phyloP scores from a whole-genome alignment of 2,113 vertebrate species.

The Semnornis frantzii region DNA sequence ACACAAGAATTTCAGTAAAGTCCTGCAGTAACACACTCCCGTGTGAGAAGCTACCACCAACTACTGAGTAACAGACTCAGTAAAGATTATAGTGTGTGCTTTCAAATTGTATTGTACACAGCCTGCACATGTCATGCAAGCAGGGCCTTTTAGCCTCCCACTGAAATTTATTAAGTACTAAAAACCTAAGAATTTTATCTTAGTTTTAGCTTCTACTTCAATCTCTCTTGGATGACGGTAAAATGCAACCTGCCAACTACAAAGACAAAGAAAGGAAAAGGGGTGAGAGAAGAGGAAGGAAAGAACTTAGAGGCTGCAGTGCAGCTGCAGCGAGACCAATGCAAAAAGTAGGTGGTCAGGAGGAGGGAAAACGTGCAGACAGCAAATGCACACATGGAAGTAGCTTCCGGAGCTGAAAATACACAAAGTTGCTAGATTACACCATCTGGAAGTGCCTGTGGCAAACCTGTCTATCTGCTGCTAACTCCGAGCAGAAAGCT shows the following conservation, averaged over 20 bases:
- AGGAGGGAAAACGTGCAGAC: neutral
- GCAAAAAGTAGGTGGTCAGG: neutral
- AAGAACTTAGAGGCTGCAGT: neutral
- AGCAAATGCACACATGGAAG: neutral
- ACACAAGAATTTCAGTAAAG: neutral
- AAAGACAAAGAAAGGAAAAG: conserved; percentile 63
- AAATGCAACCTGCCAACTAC: neutral
- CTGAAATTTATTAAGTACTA: neutral
- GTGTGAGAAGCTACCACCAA: neutral
- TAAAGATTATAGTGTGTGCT: neutral
- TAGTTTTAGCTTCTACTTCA: neutral
- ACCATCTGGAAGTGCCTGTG: neutral
- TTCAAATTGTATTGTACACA: accelerated
- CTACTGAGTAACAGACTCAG: neutral
- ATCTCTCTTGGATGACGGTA: neutral
- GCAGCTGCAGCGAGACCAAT: neutral
- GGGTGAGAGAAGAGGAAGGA: conserved; percentile 17
- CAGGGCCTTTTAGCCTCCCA: neutral
- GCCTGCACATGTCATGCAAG: accelerated
- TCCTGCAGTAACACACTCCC: neutral
- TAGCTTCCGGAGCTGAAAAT: neutral
- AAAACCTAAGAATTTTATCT: neutral
- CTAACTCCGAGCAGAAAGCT: neutral
- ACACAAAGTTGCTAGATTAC: neutral
- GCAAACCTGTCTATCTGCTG: neutral